Evolutionary conservation across 2,888 invertebrate genomes (phyloP), one percentile per base, ranked within the genome.

Genomic region (Aelia acuminata): DNA sequence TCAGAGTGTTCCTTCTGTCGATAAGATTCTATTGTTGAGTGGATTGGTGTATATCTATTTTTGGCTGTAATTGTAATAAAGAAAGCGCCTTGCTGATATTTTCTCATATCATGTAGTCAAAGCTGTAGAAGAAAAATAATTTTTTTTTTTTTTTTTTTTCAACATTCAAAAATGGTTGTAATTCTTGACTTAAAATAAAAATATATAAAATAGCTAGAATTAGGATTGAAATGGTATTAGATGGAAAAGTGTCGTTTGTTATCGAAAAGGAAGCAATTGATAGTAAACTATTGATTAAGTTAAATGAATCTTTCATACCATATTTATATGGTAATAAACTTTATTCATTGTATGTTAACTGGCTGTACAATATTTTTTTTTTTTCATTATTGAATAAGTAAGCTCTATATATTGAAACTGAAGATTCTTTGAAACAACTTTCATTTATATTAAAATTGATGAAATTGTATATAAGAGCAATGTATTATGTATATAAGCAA

Each of bases 11-110:
- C 87, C 87, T 87, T 85, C 57, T 70, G 70, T 63, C 70, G 63
- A n/a, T 87, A 63, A 70, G 63, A 87, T 39, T 48, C 70, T 70
- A 87, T 35, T 8, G 43, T 53, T 35, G 39, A 57, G n/a, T 85
- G 85, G 85, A 50, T 85, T 50, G 85, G 10, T 85, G 35, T 85
- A 85, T 87, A 87, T 70, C 87, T 87, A 87, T 87, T 87, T 87
- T 87, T 87, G 87, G 63, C 70, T 87, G 43, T 43, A 85, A 88
- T 48, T 75, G 48, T 70, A 43, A 88, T 84, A 53, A 88, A 86
- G 35, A 84, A 89, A 89, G 89, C 89, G 89, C 89, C 89, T 89
- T 89, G 89, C 88, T 80, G 70, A 89, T 88, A 89, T 89, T 87
- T 88, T 89, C 89, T 89, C 89, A 89, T 89, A 89, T 89, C 89